A percentile compares a stretch with the other conserved stretches of the same genome.
Evolutionary conservation across 2,113 vertebrate species (phyloP).

Genomic region (Cheirogaleus medius): DNA sequence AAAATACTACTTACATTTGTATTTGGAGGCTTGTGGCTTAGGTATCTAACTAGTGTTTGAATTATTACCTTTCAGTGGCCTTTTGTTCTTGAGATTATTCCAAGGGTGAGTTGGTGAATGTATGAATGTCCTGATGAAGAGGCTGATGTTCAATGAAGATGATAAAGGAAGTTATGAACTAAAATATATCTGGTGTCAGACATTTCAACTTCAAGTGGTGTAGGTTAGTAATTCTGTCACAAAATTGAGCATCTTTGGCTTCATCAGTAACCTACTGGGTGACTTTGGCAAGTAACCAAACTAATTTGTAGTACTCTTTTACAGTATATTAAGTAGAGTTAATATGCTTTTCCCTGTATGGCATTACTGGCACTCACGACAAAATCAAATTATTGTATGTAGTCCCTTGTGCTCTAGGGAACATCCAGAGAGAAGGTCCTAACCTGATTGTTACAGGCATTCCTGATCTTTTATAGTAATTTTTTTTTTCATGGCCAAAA

Average conservation of each 20-base stretch:
- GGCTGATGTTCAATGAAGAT: not conserved
- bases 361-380: not conserved
- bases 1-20: not conserved
- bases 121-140: not conserved
- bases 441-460: not conserved
- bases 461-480: not conserved
- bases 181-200: not conserved
- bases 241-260: not conserved
- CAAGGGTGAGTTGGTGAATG: not conserved
- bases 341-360: not conserved
- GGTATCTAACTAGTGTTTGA: constrained; percentile 15
- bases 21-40: not conserved
- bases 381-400: not conserved
- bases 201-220: not conserved
- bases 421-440: not conserved
- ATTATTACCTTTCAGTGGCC: not conserved
- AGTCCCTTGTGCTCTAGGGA: not conserved
- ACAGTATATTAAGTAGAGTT: not conserved
- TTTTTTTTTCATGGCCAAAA: constrained; percentile 42
- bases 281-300: not conserved
- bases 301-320: not conserved
- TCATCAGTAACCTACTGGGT: not conserved
- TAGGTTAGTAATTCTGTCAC: not conserved
- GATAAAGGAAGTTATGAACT: not conserved
- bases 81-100: constrained; percentile 37